These are phyloP conservation scores for Ormyrus rosae DNA, from an alignment of 2,888 invertebrate species.

Conservation along the genomic window DNA sequence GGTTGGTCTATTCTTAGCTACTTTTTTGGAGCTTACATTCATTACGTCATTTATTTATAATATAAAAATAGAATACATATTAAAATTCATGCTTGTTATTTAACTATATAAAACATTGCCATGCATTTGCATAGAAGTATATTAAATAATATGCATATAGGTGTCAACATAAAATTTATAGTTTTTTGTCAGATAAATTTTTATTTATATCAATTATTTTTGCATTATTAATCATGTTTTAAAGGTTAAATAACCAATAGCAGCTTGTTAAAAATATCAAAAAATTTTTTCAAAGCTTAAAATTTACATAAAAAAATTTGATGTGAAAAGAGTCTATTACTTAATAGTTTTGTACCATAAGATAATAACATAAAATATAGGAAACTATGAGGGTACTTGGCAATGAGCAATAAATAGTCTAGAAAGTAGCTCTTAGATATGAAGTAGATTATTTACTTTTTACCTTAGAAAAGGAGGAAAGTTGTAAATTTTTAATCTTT, in stretches of 20 bases:
- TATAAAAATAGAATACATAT: slow-evolving; percentile 16
- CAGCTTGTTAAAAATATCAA: not conserved
- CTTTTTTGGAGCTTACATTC: slow-evolving; percentile 27
- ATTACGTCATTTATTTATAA: slow-evolving; percentile 12
- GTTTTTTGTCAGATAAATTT: not conserved
- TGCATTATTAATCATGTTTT: not conserved
- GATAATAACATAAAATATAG: slow-evolving; percentile 4
- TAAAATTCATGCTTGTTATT: slow-evolving; percentile 23
- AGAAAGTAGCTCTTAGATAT: slow-evolving; percentile 45
- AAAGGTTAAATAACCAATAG: too few species aligned
- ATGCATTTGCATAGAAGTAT: slow-evolving; percentile 6
- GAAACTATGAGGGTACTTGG: slow-evolving; percentile 41
- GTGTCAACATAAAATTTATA: not conserved
- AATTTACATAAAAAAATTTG: slow-evolving; percentile 21
- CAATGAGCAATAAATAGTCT: slow-evolving; percentile 12
- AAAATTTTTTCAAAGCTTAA: not conserved
- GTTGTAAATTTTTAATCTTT: slow-evolving; percentile 6
- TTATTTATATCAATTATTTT: not conserved
- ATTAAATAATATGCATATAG: slow-evolving; percentile 7
- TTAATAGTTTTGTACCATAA: slow-evolving; percentile 21
- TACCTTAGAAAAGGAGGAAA: not conserved
- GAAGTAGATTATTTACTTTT: slow-evolving; percentile 20
- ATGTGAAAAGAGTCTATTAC: slow-evolving; percentile 30
- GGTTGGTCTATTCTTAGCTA: slow-evolving; percentile 38
- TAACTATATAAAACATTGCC: not conserved